Base-by-base conservation (phyloP, 2,888 invertebrate species). In the Periphyllus acericola region DNA sequence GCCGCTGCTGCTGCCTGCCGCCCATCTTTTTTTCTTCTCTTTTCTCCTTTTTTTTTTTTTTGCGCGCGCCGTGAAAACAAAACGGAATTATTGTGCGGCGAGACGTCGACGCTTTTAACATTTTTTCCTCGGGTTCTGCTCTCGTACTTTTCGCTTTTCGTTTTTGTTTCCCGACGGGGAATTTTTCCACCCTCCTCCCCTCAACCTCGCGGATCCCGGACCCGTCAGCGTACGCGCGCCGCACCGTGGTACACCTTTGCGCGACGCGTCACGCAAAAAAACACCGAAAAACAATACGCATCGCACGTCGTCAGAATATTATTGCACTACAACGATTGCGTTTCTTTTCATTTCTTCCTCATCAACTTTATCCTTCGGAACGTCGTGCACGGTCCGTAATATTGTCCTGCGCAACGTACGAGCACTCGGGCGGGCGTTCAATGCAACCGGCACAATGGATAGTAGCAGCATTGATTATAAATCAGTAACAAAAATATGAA, bases 61-160 rank as follows among this genome's bases (percentile, higher is more conserved):
- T 52, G 32, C 29, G 19, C 34, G 40, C 83, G 36, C 14, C 36
- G 29, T 19, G 66, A 79, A 85, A 85, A 85, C 76, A 78, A 85
- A 85, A 78, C 78, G 34, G 66, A 76, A 84, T 19, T 72, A 72
- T 55, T 71, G 78, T 76, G 68, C 78, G 78, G 52, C 71, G 34
- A 71, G 66, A 40, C 66, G 76, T 76, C 36, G 60, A 75, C 46
- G 76, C 60, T 66, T 84, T 75, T 40, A 55, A 55, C 74, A 83
- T 78, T 60, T 72, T 81, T 71, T 68, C 21, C 32, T 14, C 68
- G 32, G 17, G 3, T 21, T 46, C 71, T 74, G 9, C 25, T 40
- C 17, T 74, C n/a, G n/a, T n/a, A n/a, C n/a, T n/a, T n/a, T 71
- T 74, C 36, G 34, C 25, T 21, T 79, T 79, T 60, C 8, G 34